Conservation (phyloP, 2,797 vertebrate genomes). For the Hylomyscus alleni region DNA sequence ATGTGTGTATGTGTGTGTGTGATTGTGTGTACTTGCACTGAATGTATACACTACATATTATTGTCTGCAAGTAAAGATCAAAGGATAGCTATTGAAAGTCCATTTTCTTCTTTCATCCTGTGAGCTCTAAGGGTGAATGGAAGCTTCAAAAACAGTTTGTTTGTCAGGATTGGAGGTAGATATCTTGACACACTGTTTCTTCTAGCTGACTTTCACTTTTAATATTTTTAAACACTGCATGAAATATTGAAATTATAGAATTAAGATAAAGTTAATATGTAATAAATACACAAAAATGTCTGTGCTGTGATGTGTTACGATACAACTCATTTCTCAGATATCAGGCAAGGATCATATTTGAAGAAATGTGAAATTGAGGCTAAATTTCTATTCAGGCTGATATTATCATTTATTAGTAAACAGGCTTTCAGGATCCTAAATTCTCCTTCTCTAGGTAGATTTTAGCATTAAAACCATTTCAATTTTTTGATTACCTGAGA, state of each 20-base stretch:
- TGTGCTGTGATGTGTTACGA: background rate
- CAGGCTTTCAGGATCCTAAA: background rate
- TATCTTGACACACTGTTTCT: too few species aligned
- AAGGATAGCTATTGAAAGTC: background rate
- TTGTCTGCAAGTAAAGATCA: background rate
- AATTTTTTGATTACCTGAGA: slow-evolving; percentile 48
- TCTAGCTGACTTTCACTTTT: background rate
- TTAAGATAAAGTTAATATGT: background rate
- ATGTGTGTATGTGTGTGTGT: background rate
- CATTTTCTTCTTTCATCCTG: background rate
- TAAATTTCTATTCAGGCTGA: background rate
- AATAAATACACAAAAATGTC: background rate
- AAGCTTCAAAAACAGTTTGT: background rate
- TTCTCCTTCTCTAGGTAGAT: background rate
- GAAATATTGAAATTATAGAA: slow-evolving; percentile 6
- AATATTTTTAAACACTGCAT: background rate
- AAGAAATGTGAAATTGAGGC: background rate
- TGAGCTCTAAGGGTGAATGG: background rate
- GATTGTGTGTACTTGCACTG: background rate
- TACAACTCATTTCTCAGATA: background rate
- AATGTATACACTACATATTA: background rate
- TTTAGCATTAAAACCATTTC: background rate
- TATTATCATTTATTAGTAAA: background rate
- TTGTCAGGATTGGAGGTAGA: background rate
- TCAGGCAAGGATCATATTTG: background rate